Base-by-base conservation (phyloP, 2,888 invertebrate species). In the Lathronympha strigana region DNA sequence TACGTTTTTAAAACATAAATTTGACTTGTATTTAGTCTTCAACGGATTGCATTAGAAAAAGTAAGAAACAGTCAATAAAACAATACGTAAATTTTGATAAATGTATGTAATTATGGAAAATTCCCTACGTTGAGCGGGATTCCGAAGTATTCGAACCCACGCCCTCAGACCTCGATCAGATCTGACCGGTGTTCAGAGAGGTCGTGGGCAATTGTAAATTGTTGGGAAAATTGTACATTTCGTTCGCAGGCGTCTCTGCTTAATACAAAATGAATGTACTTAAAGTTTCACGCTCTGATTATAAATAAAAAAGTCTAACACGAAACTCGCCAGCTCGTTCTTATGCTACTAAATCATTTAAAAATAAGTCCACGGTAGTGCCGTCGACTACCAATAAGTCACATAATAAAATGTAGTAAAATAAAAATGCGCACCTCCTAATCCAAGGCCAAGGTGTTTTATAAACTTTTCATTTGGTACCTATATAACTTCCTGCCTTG, bases 361-460 rank as follows among this genome's bases (percentile, higher is more conserved):
- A 66, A 66, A 61, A 66, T 66, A 66, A 53, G 66, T 54, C 38
- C 53, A 66, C 60, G 47, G 58, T 45, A 49, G 60, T 54, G 66
- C 66, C 40, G 51, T 15, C 60, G 23, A 40, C 66, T 49, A 54
- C 61, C 66, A 38, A 66, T 61, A 66, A 66, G 53, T 54, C 61
- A 61, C 66, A 64, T 64, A 66, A 66, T 66, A 66, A 66, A 25
- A 66, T 66, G 61, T 61, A 61, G 25, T 61, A 66, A 61, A 61
- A 66, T 61, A 66, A 61, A 66, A 66, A 66, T 66, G 61, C 54
- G 40, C 47, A 54, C 47, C 54, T 61, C 66, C 54, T 54, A 45
- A 53, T 60, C 66, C 66, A 66, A 66, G 66, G 66, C 61, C 66
- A 66, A 66, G 66, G 61, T 54, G 61, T 66, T 54, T 25, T 33